Base-by-base conservation (phyloP, 2,797 vertebrate genomes). In the Hyperoplus immaculatus region DNA sequence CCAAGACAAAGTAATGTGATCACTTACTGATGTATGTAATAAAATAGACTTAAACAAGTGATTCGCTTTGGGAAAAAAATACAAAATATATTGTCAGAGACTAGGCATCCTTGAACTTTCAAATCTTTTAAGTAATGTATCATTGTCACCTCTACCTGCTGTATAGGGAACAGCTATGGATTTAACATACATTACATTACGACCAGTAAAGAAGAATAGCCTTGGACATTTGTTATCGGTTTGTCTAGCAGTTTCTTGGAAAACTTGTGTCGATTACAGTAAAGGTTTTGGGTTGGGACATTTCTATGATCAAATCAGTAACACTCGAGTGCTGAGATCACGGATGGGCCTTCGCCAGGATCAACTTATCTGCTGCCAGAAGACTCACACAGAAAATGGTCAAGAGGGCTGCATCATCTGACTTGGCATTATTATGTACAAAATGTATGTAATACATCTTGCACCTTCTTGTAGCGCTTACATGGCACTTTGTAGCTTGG, bases 311-410 rank as follows among this genome's bases (percentile, higher is more conserved):
- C 51, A 47, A 56, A 56, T 73, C 51, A 73, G 74, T 62, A 42
- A 43, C 50, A 55, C 45, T 15, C 4, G 13, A 50, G 53, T 13
- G 69, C 49, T 72, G 61, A 72, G 43, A 69, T 67, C 58, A 72
- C 50, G 21, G 36, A 72, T 67, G 49, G 50, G 49, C 8, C 54
- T 2, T 16, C 16, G 71, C 45, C 61, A 73, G 15, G 45, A 36
- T 57, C 42, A 55, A 41, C 60, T 54, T 18, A 16, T 49, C 38
- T 49, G 29, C 1, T 5, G 4, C 38, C 36, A 42, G 39, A 46
- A 9, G 3, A 29, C 38, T 14, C 18, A 13, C 36, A 68, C 13
- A 46, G 41, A 53, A 29, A 66, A 59, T 13, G 58, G 50, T 21
- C 21, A 45, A 42, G 36, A n/a, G 58, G 29, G 49, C 57, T 10